These are phyloP conservation scores for Drosophila mimica DNA, from an alignment of 2,888 invertebrate genomes.

Conservation along the genomic window DNA sequence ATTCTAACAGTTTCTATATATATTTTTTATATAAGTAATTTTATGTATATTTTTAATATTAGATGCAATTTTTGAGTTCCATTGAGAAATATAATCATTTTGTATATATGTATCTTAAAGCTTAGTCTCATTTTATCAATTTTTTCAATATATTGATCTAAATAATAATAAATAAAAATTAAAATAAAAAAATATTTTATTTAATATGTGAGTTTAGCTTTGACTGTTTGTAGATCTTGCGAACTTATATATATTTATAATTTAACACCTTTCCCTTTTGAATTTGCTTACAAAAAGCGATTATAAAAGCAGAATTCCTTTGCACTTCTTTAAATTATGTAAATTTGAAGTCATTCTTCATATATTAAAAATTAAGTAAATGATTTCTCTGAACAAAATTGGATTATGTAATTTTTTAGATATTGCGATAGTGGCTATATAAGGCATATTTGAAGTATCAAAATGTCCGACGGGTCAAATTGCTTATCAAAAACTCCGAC, in stretches of 20 bases:
- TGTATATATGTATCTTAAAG: no score
- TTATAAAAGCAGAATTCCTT: background rate
- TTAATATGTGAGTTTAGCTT: background rate
- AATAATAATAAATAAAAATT: background rate
- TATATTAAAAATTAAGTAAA: background rate
- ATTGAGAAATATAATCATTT: background rate
- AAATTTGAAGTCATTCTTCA: background rate
- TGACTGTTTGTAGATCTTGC: background rate
- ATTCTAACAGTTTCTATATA: background rate
- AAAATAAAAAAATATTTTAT: background rate
- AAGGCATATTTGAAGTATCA: background rate
- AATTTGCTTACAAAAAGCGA: background rate
- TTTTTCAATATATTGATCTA: no score
- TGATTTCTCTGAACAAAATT: background rate
- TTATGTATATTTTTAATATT: background rate
- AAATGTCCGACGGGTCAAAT: background rate
- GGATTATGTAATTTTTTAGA: background rate
- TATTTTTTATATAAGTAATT: background rate
- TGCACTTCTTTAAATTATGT: background rate
- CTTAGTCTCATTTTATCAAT: no score
- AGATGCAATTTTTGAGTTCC: background rate
- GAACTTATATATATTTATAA: no score
- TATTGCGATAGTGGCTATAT: background rate
- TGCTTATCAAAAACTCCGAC: slow-evolving; percentile 4
- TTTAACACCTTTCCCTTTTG: background rate